Conservation (phyloP, 2,113 vertebrate genomes). For the Brienomyrus longianalis region DNA sequence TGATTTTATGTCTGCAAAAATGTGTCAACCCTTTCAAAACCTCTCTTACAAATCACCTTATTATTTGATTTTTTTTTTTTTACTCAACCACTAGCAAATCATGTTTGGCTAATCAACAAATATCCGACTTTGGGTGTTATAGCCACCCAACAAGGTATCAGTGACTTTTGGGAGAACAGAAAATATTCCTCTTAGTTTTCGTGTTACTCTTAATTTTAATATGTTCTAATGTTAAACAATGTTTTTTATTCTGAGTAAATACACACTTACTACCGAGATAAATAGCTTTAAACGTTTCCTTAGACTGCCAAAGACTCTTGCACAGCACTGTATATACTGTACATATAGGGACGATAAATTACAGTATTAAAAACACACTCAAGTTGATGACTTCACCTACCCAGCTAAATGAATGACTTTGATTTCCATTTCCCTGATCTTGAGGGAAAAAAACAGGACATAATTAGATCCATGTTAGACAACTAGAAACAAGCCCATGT, state of each 20-base stretch:
- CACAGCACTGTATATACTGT: not conserved
- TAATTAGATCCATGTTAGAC: not conserved
- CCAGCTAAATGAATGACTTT: not conserved
- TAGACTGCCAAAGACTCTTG: not conserved
- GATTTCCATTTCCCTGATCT: not conserved
- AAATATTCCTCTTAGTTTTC: not conserved
- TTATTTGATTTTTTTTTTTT: not conserved
- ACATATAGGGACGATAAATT: not conserved
- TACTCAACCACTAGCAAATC: not conserved
- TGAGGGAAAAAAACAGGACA: not conserved
- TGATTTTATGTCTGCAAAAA: not conserved
- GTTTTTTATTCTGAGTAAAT: not conserved
- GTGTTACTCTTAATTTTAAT: not conserved
- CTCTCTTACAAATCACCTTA: not conserved
- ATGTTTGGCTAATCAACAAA: not conserved
- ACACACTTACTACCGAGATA: not conserved
- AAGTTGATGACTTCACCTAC: slow-evolving; percentile 1
- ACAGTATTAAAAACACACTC: not conserved
- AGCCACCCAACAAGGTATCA: not conserved
- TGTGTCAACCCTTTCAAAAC: not conserved
- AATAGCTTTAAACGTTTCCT: not conserved
- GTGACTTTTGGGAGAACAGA: not conserved
- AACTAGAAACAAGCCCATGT: not conserved
- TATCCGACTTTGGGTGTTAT: not conserved
- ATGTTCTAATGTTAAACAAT: not conserved